Evolutionary conservation across 2,888 invertebrate species (phyloP), one percentile per base, ranked within the genome.

Genomic region (Pristionchus japonicus): DNA sequence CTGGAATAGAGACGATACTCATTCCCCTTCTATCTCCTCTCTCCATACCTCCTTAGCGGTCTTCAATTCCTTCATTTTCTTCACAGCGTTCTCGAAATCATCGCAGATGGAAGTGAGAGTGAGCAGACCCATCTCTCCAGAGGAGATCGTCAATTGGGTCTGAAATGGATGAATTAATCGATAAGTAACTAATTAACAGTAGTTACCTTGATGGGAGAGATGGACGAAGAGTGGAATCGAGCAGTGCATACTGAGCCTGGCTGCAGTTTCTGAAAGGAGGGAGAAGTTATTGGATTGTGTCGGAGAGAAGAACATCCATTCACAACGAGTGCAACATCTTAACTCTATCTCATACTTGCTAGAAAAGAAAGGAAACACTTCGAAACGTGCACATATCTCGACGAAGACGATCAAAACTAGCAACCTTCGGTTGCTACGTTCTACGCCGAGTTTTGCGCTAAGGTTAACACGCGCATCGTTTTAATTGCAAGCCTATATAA

Each of bases 101-200:
- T 67, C 85, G 43, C 40, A 85, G 67, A 85, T 27, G 9, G 47
- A 57, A 37, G 64, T 64, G 40, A 85, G 85, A 43, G 85, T 85
- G 40, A 85, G 85, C 20, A 31, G n/a, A 20, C 37, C 85, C 13
- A 15, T 27, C 61, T 85, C 64, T 34, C 85, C 85, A 17, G 52
- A 57, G 49, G 83, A 49, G 20, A 83, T 13, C 31, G 37, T 9
- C 31, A 83, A 17, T n/a, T 31, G 52, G 9, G 83, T 40, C 83
- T 83, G 52, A 4, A 83, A 49, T 31, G 43, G 43, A 43, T 43
- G 23, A 20, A 61, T 61, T 3, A 20, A 61, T 20, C 7, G 23
- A 61, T 61, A 17, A 17, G 61, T 13, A 9, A 9, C 49, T 49
- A 13, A 15, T n/a, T 61, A 61, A 20, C 61, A 61, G 2, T n/a